phyloP scores from a whole-genome alignment of 2,888 invertebrate species.

The Campoletis raptor region DNA sequence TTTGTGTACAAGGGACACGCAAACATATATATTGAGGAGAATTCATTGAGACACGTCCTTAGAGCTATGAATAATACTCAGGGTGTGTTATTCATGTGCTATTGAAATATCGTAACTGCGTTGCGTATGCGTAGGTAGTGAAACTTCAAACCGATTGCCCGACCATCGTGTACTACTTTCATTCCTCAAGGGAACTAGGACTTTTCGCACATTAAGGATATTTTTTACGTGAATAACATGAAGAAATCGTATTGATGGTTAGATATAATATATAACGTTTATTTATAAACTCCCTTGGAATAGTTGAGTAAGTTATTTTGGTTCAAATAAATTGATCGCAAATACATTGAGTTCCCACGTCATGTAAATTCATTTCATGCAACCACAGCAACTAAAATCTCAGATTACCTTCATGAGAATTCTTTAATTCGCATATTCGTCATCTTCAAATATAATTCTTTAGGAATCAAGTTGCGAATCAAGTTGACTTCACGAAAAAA shows the following conservation, averaged over 20 bases:
- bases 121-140: constrained; percentile 27
- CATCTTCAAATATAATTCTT: not conserved
- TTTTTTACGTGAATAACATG: not conserved
- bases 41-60: constrained; percentile 57
- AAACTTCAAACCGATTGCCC: constrained; percentile 15
- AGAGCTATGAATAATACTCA: constrained; percentile 54
- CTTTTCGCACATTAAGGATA: constrained; percentile 26
- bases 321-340: not conserved
- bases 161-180: constrained; percentile 54
- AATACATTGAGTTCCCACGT: not conserved
- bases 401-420: not conserved
- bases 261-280: not conserved
- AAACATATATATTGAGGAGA: not conserved
- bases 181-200: constrained; percentile 44
- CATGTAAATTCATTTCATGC: not conserved
- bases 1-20: not conserved
- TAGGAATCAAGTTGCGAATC: not conserved
- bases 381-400: not conserved
- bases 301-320: not conserved
- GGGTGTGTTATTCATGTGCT: constrained; percentile 48
- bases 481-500: not conserved
- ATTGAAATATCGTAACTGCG: constrained; percentile 55
- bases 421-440: not conserved
- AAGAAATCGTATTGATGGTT: not conserved
- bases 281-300: not conserved